Conservation (phyloP, 2,888 invertebrate genomes). For the Ophion obscuratus region DNA sequence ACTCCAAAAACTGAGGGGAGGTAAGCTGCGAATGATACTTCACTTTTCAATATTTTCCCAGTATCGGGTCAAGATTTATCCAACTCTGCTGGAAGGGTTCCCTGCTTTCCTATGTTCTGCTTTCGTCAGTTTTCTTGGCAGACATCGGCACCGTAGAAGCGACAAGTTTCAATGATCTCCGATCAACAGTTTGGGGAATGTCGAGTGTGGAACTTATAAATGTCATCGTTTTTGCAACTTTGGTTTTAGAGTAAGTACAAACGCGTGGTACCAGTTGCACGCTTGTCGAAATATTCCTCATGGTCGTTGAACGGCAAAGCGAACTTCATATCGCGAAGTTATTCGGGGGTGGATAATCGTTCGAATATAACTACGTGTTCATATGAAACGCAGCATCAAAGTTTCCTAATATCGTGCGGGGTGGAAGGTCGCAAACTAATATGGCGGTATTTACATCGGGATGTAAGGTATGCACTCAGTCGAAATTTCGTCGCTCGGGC, state of each 20-base stretch:
- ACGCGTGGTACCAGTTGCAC: neutral
- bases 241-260: too few relatives aligned
- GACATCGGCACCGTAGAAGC: too few relatives aligned
- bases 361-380: conserved; percentile 30
- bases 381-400: conserved; percentile 55
- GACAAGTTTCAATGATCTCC: too few relatives aligned
- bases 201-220: too few relatives aligned
- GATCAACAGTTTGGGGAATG: too few relatives aligned
- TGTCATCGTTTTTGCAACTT: too few relatives aligned
- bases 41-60: too few relatives aligned
- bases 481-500: conserved; percentile 8
- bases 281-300: conserved; percentile 14
- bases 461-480: conserved; percentile 11
- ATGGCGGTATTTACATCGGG: conserved; percentile 51
- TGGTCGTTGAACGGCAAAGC: conserved; percentile 2
- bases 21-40: too few relatives aligned
- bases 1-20: neutral
- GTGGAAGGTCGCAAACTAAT: conserved; percentile 48
- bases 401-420: conserved; percentile 57
- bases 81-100: neutral
- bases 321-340: conserved; percentile 1
- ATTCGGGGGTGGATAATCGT: conserved; percentile 9
- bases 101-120: too few relatives aligned
- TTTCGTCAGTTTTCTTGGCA: too few relatives aligned
- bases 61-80: too few relatives aligned